Evolutionary conservation across 1,140 invertebrate genomes (phyloP), one percentile per base, ranked within the genome.

Genomic region (Drosophila varians): DNA sequence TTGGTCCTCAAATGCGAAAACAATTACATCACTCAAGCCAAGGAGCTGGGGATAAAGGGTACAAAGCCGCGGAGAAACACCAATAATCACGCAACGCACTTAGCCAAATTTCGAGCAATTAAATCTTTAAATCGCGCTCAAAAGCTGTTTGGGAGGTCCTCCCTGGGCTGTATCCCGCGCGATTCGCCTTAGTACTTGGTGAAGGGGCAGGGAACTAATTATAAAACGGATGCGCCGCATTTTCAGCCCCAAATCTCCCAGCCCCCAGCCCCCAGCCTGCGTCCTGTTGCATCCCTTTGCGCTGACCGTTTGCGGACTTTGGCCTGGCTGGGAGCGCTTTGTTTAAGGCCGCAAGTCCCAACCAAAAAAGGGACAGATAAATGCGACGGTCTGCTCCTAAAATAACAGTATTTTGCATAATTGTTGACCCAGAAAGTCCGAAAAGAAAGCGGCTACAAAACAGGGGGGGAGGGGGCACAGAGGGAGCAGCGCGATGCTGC

Each of bases 371-470:
- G 77, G 73, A 87, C 73, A 87, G 80, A 87, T 87, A 80, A 86
- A 87, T 82, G 77, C 74, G 74, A 76, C 69, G 77, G 82, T 76
- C 82, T 77, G 77, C 64, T 70, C 52, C 64, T 64, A 79, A 79
- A 86, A 87, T 77, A 87, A 80, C 82, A 87, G 82, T 87, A 87
- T 87, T 87, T 87, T 87, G 82, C 82, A 87, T 87, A 87, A 87
- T 87, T 87, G 82, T 87, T 87, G 82, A 87, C 82, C 82, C 82
- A 87, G 82, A 87, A 87, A 87, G 68, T 74, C 62, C 58, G 60
- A 66, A 53, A 74, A 58, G 64, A 86, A 75, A 76, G 71, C 51
- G 73, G 70, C 65, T 73, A 68, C 68, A 69, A 62, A 72, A 68
- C 34, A 51, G 25, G 18, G 28, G 45, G 64, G 47, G 11, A 48